These are phyloP conservation scores for Craterocephalus amniculus DNA, from an alignment of 2,797 vertebrate genomes.

Conservation along the genomic window DNA sequence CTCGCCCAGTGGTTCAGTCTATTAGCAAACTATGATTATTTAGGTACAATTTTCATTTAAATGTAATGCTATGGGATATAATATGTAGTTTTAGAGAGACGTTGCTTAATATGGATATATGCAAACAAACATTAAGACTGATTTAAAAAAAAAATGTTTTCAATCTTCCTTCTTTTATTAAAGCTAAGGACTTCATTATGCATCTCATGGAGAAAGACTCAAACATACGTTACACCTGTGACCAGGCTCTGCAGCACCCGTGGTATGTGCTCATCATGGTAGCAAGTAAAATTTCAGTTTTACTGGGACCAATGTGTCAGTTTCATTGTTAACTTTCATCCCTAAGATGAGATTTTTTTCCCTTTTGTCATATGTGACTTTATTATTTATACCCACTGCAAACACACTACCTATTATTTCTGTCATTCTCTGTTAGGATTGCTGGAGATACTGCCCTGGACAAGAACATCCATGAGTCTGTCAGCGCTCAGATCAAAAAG, in stretches of 20 bases:
- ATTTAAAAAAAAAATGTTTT: not conserved
- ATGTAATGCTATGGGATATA: too few species aligned
- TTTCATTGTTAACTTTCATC: not conserved
- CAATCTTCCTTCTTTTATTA: not conserved
- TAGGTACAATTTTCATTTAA: too few species aligned
- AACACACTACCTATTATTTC: constrained; percentile 2
- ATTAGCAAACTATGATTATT: too few species aligned
- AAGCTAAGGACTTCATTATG: constrained; percentile 97
- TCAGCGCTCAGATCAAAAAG: constrained; percentile 97
- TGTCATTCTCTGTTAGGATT: constrained; percentile 83
- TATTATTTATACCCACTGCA: not conserved
- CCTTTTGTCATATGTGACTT: not conserved
- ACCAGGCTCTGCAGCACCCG: constrained; percentile 94
- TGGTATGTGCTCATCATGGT: constrained; percentile 54
- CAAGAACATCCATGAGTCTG: constrained; percentile 98
- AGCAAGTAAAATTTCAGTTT: constrained; percentile 3
- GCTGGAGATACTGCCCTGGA: constrained; percentile 95
- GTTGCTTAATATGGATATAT: not conserved
- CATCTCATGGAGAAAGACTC: constrained; percentile 97
- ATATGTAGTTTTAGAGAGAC: not conserved
- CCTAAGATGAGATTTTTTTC: not conserved
- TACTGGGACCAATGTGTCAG: not conserved
- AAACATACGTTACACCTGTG: constrained; percentile 89
- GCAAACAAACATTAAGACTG: not conserved
- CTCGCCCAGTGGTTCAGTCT: not conserved